Conservation (phyloP, 1,140 invertebrate genomes). For the Bilobella aurantiaca region DNA sequence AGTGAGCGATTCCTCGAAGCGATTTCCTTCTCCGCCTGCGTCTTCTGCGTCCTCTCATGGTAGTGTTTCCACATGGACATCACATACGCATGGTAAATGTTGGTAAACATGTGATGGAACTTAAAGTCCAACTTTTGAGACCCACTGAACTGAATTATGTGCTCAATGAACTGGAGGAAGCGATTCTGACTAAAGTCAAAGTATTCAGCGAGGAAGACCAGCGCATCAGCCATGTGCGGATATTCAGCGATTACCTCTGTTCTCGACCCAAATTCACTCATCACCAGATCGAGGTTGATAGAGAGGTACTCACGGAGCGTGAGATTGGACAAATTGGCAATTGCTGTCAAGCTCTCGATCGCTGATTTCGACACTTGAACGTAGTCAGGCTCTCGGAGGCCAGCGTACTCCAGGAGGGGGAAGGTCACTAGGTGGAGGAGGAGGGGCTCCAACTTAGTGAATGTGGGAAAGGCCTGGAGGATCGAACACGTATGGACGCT, state of each 20-base stretch:
- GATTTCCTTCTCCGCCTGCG: background rate
- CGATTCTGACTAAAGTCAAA: conserved; percentile 26
- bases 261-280: conserved; percentile 25
- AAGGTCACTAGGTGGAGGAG: conserved; percentile 23
- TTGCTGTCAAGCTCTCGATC: background rate
- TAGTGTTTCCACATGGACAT: conserved; percentile 15
- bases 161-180: conserved; percentile 22
- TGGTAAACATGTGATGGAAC: conserved; percentile 11
- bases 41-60: background rate
- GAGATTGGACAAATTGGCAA: background rate
- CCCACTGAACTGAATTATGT: conserved; percentile 11
- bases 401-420: conserved; percentile 26
- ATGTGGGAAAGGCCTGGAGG: conserved; percentile 19
- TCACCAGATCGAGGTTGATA: conserved; percentile 20
- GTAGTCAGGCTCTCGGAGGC: conserved; percentile 5
- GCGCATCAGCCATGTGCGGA: conserved; percentile 18
- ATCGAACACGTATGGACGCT: background rate
- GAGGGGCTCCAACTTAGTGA: conserved; percentile 11
- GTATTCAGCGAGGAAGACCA: conserved; percentile 27
- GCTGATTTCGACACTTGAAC: background rate
- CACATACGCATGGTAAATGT: conserved; percentile 26
- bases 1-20: background rate
- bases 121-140: background rate
- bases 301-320: conserved; percentile 10
- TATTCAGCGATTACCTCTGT: conserved; percentile 14